phyloP scores from a whole-genome alignment of 2,888 invertebrate species.

The Listrodromus nycthemerus region DNA sequence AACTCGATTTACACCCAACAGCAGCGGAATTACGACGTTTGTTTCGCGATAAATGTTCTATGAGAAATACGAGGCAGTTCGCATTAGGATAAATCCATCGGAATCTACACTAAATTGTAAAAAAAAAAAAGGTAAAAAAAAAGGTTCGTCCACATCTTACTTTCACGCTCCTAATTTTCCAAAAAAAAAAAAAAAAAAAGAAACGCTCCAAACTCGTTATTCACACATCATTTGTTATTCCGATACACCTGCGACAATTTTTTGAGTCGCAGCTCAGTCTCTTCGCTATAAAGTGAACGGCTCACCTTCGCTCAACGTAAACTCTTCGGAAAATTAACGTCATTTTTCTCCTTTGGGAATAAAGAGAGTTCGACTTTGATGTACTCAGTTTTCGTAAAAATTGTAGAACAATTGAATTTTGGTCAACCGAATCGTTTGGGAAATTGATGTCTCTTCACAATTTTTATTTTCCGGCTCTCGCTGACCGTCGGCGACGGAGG shows the following conservation, averaged over 20 bases:
- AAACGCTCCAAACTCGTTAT: not conserved
- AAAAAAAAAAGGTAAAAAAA: not conserved
- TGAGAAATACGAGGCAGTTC: slow-evolving; percentile 29
- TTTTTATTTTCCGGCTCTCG: slow-evolving; percentile 1
- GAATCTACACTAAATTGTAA: not conserved
- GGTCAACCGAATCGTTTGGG: too few species aligned
- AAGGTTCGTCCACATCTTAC: not conserved
- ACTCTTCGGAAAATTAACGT: too few species aligned
- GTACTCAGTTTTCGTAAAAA: too few species aligned
- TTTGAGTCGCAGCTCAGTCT: too few species aligned
- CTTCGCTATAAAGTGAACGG: too few species aligned
- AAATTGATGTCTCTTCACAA: too few species aligned
- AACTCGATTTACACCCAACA: slow-evolving; percentile 35
- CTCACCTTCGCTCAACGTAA: too few species aligned
- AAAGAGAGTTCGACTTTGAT: too few species aligned
- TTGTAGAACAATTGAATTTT: too few species aligned
- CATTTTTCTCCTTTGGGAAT: too few species aligned
- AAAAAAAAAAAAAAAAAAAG: not conserved
- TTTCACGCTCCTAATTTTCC: not conserved
- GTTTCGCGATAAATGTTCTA: slow-evolving; percentile 52
- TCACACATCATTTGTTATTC: not conserved
- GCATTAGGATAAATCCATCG: slow-evolving; percentile 19
- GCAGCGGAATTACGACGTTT: slow-evolving; percentile 54
- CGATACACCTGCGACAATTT: too few species aligned
- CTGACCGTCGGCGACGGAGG: slow-evolving; percentile 31